These are phyloP conservation scores for Phoxinus dragarum DNA, from an alignment of 2,797 vertebrate species.

Conservation along the genomic window DNA sequence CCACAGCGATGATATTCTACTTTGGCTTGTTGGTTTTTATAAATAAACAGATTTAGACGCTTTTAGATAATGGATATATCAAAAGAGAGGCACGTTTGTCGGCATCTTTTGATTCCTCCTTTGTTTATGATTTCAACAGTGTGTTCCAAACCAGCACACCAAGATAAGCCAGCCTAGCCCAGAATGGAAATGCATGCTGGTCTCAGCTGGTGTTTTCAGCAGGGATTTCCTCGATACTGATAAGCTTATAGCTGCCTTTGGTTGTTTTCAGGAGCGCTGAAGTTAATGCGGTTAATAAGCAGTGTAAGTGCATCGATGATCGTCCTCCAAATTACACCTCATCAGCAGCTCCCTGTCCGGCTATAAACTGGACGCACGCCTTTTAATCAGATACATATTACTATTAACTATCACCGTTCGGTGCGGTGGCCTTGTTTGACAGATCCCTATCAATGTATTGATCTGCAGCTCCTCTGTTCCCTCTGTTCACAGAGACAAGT, in stretches of 20 bases:
- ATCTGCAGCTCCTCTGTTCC: slow-evolving; percentile 30
- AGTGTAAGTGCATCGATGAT: slow-evolving; percentile 46
- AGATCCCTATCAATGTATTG: slow-evolving; percentile 49
- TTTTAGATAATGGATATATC: background rate
- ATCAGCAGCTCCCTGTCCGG: slow-evolving; percentile 47
- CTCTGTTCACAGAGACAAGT: slow-evolving; percentile 42
- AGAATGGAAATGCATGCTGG: slow-evolving; percentile 26
- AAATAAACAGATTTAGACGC: background rate
- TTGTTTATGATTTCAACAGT: background rate
- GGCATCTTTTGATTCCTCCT: background rate
- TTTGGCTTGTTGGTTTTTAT: background rate
- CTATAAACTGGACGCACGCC: slow-evolving; percentile 43
- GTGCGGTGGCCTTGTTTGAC: slow-evolving; percentile 33
- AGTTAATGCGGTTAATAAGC: slow-evolving; percentile 46
- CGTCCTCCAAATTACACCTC: slow-evolving; percentile 46
- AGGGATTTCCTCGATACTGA: slow-evolving; percentile 14
- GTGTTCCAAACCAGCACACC: background rate
- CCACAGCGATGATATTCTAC: background rate
- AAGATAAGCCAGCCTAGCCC: background rate
- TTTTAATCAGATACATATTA: slow-evolving; percentile 36
- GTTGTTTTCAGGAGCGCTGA: slow-evolving; percentile 34
- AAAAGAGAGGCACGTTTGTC: background rate
- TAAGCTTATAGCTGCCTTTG: slow-evolving; percentile 9
- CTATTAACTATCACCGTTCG: slow-evolving; percentile 34
- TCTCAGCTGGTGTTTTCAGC: slow-evolving; percentile 21